Evolutionary conservation across 2,888 invertebrate genomes (phyloP), one percentile per base, ranked within the genome.

Genomic region (Chesias legatella): DNA sequence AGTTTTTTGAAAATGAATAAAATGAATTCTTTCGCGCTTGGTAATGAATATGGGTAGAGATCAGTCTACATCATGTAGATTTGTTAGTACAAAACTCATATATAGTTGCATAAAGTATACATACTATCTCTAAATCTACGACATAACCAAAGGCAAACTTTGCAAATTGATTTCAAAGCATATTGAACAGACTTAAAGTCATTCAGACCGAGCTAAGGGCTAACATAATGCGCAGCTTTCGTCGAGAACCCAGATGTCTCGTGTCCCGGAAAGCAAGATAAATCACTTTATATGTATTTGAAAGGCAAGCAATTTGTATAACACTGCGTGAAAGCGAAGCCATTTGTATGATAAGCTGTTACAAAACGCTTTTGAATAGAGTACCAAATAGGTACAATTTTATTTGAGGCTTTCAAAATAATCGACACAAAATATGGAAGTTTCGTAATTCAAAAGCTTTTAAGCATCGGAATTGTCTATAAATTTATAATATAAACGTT

Each of bases 221-320:
- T 37, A 25, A 25, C 33, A 51, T 55, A 56, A 53, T 51, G 44
- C 41, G 49, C 48, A 63, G 61, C 68, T 67, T 69, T 74, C 68
- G 54, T 62, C 59, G 49, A 41, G 47, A 51, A 50, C 58, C 63
- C 56, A 63, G 64, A 70, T 67, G 71, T 74, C 69, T 64, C 60
- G 56, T 31, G 48, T 46, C 59, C 52, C 47, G 58, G 59, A 63
- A 67, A 66, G 68, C 67, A 67, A 73, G 74, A 77, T 70, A 73
- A 76, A 80, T 77, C 57, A 68, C 60, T 49, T 65, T 59, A 59
- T 61, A n/a, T n/a, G n/a, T n/a, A 67, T 74, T 79, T 67, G 75
- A 73, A 79, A 78, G 75, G 78, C 66, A 70, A 73, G 72, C 73
- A 76, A 79, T 79, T 79, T 79, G 78, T 75, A 61, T 56, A 61